Evolutionary conservation across 2,888 invertebrate species (phyloP).

Genomic region (Rhagonycha fulva): DNA sequence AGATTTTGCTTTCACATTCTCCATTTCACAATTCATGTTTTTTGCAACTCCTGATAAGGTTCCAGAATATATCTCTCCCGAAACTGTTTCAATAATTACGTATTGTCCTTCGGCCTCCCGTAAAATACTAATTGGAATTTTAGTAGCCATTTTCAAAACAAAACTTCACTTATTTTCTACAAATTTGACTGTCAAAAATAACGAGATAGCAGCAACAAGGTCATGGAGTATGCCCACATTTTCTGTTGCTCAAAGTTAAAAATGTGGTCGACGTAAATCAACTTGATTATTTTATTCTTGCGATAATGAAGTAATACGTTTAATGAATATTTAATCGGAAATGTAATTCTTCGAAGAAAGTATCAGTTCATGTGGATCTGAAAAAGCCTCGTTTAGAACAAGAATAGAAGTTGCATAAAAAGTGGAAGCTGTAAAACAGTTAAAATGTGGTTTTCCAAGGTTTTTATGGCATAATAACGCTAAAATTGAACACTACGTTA

Average conservation of each 20-base stretch:
- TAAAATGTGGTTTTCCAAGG: neutral
- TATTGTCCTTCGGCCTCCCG: neutral
- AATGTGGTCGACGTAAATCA: neutral
- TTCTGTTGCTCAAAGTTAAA: neutral
- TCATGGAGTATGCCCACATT: neutral
- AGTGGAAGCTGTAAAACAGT: neutral
- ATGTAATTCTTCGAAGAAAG: neutral
- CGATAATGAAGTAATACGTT: too few species aligned
- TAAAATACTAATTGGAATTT: neutral
- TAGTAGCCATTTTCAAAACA: neutral
- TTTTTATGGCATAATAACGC: neutral
- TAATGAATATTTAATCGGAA: neutral
- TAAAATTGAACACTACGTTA: neutral
- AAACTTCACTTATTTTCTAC: neutral
- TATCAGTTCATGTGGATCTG: neutral
- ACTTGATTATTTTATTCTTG: too few species aligned
- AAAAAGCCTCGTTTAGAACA: neutral
- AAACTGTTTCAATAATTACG: neutral
- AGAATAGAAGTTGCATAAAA: neutral
- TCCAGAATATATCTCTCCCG: neutral
- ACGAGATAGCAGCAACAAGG: neutral
- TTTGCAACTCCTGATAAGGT: neutral
- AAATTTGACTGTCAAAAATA: neutral
- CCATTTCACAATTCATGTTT: neutral
- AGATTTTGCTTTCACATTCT: neutral